Conservation (phyloP, 2,113 vertebrate species). For the Spea multiplicata region DNA sequence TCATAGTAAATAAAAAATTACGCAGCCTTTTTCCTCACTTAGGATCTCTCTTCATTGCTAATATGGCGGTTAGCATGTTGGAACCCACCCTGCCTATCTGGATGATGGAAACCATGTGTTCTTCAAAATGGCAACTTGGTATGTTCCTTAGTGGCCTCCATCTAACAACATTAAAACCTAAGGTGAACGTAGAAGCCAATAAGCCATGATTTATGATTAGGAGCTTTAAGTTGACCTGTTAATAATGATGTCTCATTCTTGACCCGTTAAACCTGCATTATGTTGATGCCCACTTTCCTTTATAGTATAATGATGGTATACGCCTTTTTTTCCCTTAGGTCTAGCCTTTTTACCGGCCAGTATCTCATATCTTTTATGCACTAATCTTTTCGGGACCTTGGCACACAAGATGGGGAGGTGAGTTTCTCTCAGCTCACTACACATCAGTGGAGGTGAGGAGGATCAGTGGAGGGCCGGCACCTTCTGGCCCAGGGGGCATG, state of each 20-base stretch:
- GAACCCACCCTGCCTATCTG: slow-evolving; percentile 91
- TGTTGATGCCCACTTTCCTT: too few species aligned
- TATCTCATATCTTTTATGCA: slow-evolving; percentile 84
- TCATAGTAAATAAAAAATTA: not conserved
- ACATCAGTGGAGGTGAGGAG: too few species aligned
- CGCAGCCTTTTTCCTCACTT: not conserved
- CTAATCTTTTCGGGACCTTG: slow-evolving; percentile 85
- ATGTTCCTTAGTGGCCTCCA: slow-evolving; percentile 1
- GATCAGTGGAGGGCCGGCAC: too few species aligned
- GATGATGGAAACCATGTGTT: slow-evolving; percentile 95
- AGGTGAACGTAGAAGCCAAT: too few species aligned
- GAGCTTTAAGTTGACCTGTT: too few species aligned
- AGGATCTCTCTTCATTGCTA: slow-evolving; percentile 87
- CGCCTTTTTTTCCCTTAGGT: slow-evolving; percentile 65
- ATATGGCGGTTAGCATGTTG: slow-evolving; percentile 89
- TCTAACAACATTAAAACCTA: too few species aligned
- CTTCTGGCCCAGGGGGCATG: too few species aligned
- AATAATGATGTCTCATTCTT: too few species aligned
- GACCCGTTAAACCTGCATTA: too few species aligned
- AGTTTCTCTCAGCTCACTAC: slow-evolving; percentile 2
- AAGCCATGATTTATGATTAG: too few species aligned
- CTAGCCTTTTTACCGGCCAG: slow-evolving; percentile 88
- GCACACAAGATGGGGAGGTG: slow-evolving; percentile 88
- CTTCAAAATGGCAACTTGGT: slow-evolving; percentile 88
- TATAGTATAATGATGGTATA: too few species aligned